Percentiles rank a stretch among this genome's conserved stretches.
Conservation (phyloP, 2,797 vertebrate species). For the Harpagifer antarcticus region DNA sequence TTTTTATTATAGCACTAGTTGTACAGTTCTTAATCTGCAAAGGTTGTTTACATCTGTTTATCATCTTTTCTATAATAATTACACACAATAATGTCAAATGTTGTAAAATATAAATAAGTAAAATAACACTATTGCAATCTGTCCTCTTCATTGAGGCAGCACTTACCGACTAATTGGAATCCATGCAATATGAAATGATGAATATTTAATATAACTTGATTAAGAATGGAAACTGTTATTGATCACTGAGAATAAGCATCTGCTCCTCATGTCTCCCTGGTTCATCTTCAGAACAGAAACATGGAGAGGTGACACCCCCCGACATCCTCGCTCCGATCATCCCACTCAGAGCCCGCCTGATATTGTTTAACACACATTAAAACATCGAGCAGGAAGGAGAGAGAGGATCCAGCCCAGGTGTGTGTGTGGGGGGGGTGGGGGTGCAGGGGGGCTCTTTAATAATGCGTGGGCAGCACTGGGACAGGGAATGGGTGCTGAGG, state of each 20-base stretch:
- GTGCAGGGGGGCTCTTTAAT: slow-evolving; percentile 69
- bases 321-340: slow-evolving; percentile 39
- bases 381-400: slow-evolving; percentile 47
- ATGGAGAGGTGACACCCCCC: slow-evolving; percentile 12
- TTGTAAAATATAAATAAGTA: no score
- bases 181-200: slow-evolving; percentile 32
- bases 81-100: background rate
- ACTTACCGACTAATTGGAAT: slow-evolving; percentile 34
- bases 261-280: slow-evolving; percentile 41
- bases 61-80: background rate
- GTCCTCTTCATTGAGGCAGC: slow-evolving; percentile 18
- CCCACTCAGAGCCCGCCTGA: slow-evolving; percentile 58
- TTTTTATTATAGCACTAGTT: no score
- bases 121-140: no score
- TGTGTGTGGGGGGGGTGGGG: slow-evolving; percentile 5
- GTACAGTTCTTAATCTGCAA: background rate
- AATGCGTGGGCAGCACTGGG: slow-evolving; percentile 62
- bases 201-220: slow-evolving; percentile 58
- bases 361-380: slow-evolving; percentile 74
- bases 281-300: slow-evolving; percentile 30
- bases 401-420: slow-evolving; percentile 13
- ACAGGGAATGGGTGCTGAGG: slow-evolving; percentile 66
- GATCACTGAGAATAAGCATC: slow-evolving; percentile 52
- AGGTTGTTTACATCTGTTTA: background rate
- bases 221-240: slow-evolving; percentile 49